Evolutionary conservation across 2,113 vertebrate species (phyloP).

Genomic region (Clupea harengus): DNA sequence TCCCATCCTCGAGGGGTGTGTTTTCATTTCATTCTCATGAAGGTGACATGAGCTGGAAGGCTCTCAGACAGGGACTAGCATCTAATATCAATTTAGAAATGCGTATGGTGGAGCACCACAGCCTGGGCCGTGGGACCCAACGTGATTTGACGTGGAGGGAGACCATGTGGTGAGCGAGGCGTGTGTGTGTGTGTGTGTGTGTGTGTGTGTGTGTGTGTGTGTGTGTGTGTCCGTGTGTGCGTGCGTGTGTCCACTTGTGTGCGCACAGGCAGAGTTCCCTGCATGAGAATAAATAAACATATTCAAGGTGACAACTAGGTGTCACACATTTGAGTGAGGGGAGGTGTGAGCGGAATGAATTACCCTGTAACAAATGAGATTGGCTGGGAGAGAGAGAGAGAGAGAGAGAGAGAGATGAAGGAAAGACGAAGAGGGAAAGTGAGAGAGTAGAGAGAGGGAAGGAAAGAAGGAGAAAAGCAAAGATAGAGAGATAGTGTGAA

Average conservation of each 20-base stretch:
- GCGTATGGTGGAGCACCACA: too few relatives aligned
- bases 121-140: too few relatives aligned
- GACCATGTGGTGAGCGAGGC: too few relatives aligned
- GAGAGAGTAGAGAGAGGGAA: not conserved
- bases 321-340: conserved; percentile 49
- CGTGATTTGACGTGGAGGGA: not conserved
- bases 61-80: not conserved
- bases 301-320: conserved; percentile 68
- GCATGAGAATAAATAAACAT: conserved; percentile 67
- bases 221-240: not conserved
- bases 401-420: not conserved
- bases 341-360: conserved; percentile 57
- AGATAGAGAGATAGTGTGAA: not conserved
- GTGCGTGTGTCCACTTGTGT: not conserved
- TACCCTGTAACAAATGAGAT: conserved; percentile 58
- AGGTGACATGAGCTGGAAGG: not conserved
- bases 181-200: not conserved
- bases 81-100: conserved; percentile 5
- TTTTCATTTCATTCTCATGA: not conserved
- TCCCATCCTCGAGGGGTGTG: not conserved
- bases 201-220: not conserved
- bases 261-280: conserved; percentile 43
- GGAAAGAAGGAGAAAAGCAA: not conserved
- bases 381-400: not conserved
- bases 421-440: not conserved